These are phyloP conservation scores for Aspiorhynchus laticeps DNA, from an alignment of 2,113 vertebrate genomes.

Conservation along the genomic window DNA sequence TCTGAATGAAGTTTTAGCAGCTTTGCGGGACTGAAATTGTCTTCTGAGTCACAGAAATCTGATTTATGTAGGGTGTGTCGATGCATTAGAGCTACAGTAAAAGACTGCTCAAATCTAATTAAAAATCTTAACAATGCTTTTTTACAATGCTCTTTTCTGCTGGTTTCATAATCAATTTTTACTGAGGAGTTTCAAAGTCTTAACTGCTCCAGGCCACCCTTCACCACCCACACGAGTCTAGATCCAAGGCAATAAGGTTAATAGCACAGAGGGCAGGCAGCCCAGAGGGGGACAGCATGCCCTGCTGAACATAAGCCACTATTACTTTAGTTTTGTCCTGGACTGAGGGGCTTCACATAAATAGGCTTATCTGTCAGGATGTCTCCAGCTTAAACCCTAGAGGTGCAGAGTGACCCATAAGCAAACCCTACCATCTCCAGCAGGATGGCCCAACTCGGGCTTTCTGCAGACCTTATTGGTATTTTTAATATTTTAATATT, in stretches of 20 bases:
- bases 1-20: constrained; percentile 8
- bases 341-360: constrained; percentile 35
- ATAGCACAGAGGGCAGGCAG: constrained; percentile 31
- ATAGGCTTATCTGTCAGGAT: constrained; percentile 47
- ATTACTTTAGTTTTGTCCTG: constrained; percentile 37
- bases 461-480: too few relatives aligned
- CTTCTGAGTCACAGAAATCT: constrained; percentile 32
- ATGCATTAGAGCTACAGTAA: constrained; percentile 44
- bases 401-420: constrained; percentile 16
- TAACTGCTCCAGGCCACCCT: constrained; percentile 3
- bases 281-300: constrained; percentile 34
- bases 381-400: constrained; percentile 43
- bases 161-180: constrained; percentile 39
- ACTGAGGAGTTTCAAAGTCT: constrained; percentile 19
- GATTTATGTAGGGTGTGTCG: constrained; percentile 41
- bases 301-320: constrained; percentile 42
- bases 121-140: constrained; percentile 46
- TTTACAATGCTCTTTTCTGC: constrained; percentile 35
- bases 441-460: not conserved
- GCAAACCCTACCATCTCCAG: not conserved
- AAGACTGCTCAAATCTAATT: constrained; percentile 31
- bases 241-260: constrained; percentile 45
- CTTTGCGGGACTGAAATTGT: constrained; percentile 21
- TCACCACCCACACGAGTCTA: not conserved
- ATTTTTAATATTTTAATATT: too few relatives aligned